Evolutionary conservation across 2,888 invertebrate genomes (phyloP).

Genomic region (Metalampra italica): DNA sequence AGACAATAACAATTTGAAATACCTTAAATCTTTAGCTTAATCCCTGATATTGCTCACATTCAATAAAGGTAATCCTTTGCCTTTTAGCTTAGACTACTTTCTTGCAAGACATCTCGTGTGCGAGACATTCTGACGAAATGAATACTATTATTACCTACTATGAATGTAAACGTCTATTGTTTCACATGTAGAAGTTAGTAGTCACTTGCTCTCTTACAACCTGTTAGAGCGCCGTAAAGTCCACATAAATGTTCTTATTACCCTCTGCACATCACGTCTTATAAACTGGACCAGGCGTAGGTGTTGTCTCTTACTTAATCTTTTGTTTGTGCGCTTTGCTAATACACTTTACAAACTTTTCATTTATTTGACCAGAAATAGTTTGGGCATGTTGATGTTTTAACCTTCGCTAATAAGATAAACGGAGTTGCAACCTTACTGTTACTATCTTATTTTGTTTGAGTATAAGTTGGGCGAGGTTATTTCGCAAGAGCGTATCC

Average conservation of each 20-base stretch:
- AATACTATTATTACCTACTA: no score
- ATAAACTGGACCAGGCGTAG: no score
- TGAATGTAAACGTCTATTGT: no score
- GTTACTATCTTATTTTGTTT: constrained; percentile 27
- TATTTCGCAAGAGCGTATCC: constrained; percentile 74
- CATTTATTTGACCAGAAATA: background rate
- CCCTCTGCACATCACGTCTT: background rate
- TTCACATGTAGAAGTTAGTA: no score
- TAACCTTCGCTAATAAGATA: constrained; percentile 11
- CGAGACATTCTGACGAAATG: no score
- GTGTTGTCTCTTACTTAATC: no score
- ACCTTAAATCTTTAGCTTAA: background rate
- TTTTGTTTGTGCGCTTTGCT: background rate
- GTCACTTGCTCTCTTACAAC: no score
- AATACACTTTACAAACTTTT: background rate
- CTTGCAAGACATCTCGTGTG: background rate
- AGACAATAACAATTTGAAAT: constrained; percentile 8
- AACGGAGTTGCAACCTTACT: constrained; percentile 3
- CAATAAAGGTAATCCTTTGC: background rate
- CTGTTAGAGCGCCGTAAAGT: no score
- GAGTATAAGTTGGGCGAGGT: constrained; percentile 67
- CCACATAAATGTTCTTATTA: background rate
- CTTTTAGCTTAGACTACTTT: background rate
- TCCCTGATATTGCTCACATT: no score
- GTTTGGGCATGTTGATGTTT: background rate